Evolutionary conservation across 1,140 invertebrate genomes (phyloP), one percentile per base, ranked within the genome.

Genomic region (Reticulitermes speratus): DNA sequence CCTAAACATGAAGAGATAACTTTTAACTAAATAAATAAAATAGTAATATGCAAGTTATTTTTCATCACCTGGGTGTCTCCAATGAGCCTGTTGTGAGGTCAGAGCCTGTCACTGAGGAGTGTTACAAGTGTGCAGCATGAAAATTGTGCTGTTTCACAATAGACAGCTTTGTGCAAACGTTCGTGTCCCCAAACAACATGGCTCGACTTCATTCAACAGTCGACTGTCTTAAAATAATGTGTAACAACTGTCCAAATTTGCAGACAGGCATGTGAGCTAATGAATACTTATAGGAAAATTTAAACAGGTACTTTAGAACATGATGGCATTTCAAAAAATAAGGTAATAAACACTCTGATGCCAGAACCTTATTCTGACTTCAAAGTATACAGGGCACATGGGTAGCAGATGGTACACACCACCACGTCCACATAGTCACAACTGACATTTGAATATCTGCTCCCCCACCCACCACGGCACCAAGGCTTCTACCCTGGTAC

Each of bases 1-100:
- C 45, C 83, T 84, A 44, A 86, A 45, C 32, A 48, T 7, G 69
- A 84, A n/a, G 25, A 86, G 8, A 86, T 11, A 84, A 38, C 45
- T 44, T 75, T 21, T 44, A 86, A 25, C 8, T 25, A 82, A 65
- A 86, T 81, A 86, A 83, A 55, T 48, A 84, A 44, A 23, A n/a
- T 16, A 69, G n/a, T 59, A 65, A 69, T 30, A 25, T 14, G 14
- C 8, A 86, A 32, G 55, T 55, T 83, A 75, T 25, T 82, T 55
- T 84, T 44, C 23, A 45, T 38, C 65, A 84, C 19, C 38, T 30
- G 44, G 19, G 14, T 59, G 6, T 30, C 25, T 44, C 30, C 19
- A 65, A 30, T 45, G 44, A 86, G 19, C 19, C 75, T 75, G 45
- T 65, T 38, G 81, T n/a, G 75, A 48, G 38, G 25, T n/a, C 55